Evolutionary conservation across 92 coral and sea anemone species (phyloP).

Genomic region (Porites rus): DNA sequence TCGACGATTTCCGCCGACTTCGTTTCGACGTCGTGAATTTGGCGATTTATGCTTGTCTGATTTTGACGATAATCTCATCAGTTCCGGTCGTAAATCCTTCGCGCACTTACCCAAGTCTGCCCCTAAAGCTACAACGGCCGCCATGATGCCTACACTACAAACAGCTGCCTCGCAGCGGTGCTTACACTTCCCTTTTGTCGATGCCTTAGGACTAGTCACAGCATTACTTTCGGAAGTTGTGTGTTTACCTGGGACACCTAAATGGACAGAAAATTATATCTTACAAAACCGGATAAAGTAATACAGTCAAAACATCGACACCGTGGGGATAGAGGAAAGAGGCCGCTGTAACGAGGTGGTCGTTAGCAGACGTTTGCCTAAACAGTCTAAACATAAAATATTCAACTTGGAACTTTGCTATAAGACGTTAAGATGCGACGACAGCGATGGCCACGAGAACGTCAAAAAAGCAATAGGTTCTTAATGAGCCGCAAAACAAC

Average conservation of each 20-base stretch:
- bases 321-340: too few relatives aligned
- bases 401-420: too few relatives aligned
- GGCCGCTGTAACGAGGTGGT: too few relatives aligned
- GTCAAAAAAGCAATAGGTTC: too few relatives aligned
- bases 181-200: conserved; percentile 51
- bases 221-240: conserved; percentile 80
- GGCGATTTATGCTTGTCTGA: conserved; percentile 72
- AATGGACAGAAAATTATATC: not conserved
- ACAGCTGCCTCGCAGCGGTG: conserved; percentile 67
- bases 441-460: too few relatives aligned
- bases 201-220: conserved; percentile 48
- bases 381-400: too few relatives aligned
- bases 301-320: not conserved
- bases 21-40: conserved; percentile 82
- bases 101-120: conserved; percentile 53
- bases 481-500: too few relatives aligned
- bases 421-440: too few relatives aligned
- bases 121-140: conserved; percentile 68
- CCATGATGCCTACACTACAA: conserved; percentile 64
- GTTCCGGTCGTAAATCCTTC: conserved; percentile 66
- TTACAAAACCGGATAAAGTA: not conserved
- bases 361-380: too few relatives aligned
- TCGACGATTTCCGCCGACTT: conserved; percentile 67
- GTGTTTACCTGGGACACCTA: conserved; percentile 40
- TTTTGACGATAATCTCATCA: conserved; percentile 52